Base-by-base conservation (phyloP, 2,113 vertebrate species). In the Rhegmatorhina hoffmannsi region DNA sequence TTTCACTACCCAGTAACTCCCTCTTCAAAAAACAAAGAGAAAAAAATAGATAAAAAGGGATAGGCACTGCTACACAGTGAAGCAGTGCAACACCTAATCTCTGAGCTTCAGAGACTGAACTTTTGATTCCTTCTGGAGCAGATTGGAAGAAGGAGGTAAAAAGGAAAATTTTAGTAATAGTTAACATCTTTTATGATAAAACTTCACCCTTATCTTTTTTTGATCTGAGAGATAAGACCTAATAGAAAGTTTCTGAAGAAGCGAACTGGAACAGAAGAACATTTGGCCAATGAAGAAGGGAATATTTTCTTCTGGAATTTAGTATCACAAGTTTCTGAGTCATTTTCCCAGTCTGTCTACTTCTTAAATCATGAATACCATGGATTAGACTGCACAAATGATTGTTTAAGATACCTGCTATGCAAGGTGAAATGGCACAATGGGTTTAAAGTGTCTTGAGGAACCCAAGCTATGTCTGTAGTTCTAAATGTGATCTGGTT, bases 111-210 rank as follows among this genome's bases (percentile, higher is more conserved):
- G 60, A 7, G 44, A 18, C 7, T 87, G 69, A 87, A 84, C 11
- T 67, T 75, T 31, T 75, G 24, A 26, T 55, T 62, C 11, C 2
- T 64, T 70, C 15, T 58, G 13, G 34, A 76, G 13, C 47, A 4
- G 2, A 5, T 1, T 20, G 6, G 4, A n/a, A 19, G 36, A 16
- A 3, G 1, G 2, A 5, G 6, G 4, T 13, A 11, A 62, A 18
- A 31, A 11, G 4, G 7, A 63, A 40, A 69, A 58, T 16, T 43
- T 86, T 60, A 53, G 44, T 58, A 6, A 31, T 47, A 19, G 13
- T 46, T 84, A n/a, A 56, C 1, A 1, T 19, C 62, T 80, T 83
- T 86, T 1, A 2, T 49, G 36, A 60, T 89, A 40, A 86, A 93
- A 76, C 23, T 50, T 90, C 13, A 43, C 9, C 2, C 2, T 25